These are phyloP conservation scores for Nymphicus hollandicus DNA, from an alignment of 2,113 vertebrate genomes.

Conservation along the genomic window DNA sequence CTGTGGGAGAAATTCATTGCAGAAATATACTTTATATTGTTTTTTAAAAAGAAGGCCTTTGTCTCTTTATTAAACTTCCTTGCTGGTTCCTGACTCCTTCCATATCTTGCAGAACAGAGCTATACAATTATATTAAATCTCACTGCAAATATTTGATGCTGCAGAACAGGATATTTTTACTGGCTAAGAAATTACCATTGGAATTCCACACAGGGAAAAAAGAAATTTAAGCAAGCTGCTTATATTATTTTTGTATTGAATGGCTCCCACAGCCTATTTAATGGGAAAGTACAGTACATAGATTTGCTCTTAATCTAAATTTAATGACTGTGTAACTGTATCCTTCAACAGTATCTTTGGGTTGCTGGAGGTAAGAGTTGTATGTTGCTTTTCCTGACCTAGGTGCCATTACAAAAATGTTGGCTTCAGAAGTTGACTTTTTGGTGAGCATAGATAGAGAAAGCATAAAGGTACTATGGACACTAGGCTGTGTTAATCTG, in stretches of 20 bases:
- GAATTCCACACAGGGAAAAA: background rate
- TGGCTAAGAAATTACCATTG: background rate
- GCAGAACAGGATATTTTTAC: background rate
- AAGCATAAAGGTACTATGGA: background rate
- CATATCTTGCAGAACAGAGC: background rate
- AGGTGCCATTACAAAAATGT: background rate
- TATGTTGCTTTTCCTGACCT: background rate
- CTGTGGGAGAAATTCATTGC: background rate
- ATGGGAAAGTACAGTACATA: background rate
- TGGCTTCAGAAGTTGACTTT: background rate
- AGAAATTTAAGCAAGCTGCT: background rate
- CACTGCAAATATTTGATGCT: slow-evolving; percentile 5
- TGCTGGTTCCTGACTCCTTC: background rate
- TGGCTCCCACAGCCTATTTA: background rate
- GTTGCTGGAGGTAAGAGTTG: background rate
- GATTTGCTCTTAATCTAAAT: slow-evolving; percentile 1
- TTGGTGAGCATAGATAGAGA: background rate
- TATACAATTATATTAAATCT: background rate
- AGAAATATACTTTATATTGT: background rate
- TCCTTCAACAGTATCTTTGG: background rate
- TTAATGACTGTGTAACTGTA: background rate
- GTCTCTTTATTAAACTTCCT: background rate
- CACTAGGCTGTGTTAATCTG: background rate
- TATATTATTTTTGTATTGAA: background rate
- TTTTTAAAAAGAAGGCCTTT: background rate